These are phyloP conservation scores for Plebejus anna DNA, from an alignment of 2,888 invertebrate genomes.

Conservation along the genomic window DNA sequence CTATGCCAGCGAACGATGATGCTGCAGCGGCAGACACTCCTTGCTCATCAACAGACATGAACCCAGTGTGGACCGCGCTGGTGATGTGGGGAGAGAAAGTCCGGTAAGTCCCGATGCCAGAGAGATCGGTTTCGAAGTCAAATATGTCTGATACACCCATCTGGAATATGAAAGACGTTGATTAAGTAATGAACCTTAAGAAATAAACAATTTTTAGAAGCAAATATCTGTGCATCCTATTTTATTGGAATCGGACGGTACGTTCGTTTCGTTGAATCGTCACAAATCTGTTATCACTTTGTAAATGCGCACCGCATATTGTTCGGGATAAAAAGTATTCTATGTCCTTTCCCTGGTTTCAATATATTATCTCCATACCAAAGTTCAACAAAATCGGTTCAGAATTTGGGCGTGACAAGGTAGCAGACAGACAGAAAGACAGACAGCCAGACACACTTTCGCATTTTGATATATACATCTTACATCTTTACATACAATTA, in stretches of 20 bases:
- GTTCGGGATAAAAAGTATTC: too few relatives aligned
- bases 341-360: neutral
- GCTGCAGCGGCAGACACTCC: slow-evolving; percentile 74
- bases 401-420: neutral
- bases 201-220: too few relatives aligned
- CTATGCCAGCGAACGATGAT: slow-evolving; percentile 65
- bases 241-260: too few relatives aligned
- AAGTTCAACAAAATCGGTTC: neutral
- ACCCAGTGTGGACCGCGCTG: slow-evolving; percentile 71
- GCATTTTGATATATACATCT: neutral
- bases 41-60: slow-evolving; percentile 73
- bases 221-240: too few relatives aligned
- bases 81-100: slow-evolving; percentile 56
- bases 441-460: too few relatives aligned
- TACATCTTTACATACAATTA: too few relatives aligned
- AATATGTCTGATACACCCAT: slow-evolving; percentile 71
- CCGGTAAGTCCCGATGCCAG: slow-evolving; percentile 51
- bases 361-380: neutral
- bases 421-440: neutral
- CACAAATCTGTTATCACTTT: too few relatives aligned
- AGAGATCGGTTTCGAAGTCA: slow-evolving; percentile 54
- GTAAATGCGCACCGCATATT: too few relatives aligned
- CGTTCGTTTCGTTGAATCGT: too few relatives aligned
- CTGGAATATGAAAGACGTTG: slow-evolving; percentile 48
- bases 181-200: too few relatives aligned